Conservation (phyloP, 53 echinoderm and acorn worm genomes). For the Holothuria scabra region DNA sequence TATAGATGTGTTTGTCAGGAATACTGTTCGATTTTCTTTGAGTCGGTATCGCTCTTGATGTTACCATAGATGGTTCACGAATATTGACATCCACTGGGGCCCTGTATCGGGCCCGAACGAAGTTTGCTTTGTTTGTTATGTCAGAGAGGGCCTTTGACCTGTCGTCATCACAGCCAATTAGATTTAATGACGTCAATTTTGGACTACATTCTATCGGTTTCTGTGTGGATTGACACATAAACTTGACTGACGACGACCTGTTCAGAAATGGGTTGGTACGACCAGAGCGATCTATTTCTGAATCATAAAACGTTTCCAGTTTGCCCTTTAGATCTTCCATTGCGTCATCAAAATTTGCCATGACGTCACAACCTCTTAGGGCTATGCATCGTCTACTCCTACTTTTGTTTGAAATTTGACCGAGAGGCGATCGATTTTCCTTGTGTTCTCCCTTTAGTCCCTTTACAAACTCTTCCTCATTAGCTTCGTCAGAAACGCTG, state of each 20-base stretch:
- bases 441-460: neutral
- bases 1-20: constrained; percentile 29
- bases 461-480: too few relatives aligned
- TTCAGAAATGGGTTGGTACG: too few relatives aligned
- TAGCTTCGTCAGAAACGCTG: too few relatives aligned
- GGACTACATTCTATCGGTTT: too few relatives aligned
- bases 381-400: constrained; percentile 30
- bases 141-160: neutral
- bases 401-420: neutral
- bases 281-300: too few relatives aligned
- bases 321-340: neutral
- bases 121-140: constrained; percentile 1
- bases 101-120: constrained; percentile 2
- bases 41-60: constrained; percentile 13
- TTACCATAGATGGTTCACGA: constrained; percentile 4
- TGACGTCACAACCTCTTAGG: constrained; percentile 13
- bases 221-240: too few relatives aligned
- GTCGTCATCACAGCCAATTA: neutral
- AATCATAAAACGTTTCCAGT: too few relatives aligned
- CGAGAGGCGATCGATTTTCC: constrained; percentile 3
- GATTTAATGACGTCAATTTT: too few relatives aligned
- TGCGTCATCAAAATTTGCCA: constrained; percentile 15
- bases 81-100: neutral
- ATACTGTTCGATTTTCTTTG: neutral
- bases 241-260: too few relatives aligned